Conservation (phyloP, 2,888 invertebrate genomes). For the Vannuccia rotundouncinata region DNA sequence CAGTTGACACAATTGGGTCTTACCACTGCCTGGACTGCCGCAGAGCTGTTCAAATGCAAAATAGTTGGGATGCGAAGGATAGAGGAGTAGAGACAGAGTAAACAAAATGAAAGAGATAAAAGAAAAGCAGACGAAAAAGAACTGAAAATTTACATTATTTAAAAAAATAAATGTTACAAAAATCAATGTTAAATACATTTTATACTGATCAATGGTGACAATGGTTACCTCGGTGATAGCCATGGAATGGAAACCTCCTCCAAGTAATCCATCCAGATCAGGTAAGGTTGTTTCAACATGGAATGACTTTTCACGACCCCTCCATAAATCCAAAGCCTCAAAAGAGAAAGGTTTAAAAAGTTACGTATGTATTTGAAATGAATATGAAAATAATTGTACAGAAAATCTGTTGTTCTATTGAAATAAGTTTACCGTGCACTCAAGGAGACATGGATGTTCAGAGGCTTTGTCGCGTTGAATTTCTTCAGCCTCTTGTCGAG, state of each 20-base stretch:
- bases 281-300: background rate
- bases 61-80: background rate
- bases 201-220: too few relatives aligned
- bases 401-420: background rate
- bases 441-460: background rate
- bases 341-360: too few relatives aligned
- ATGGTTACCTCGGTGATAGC: background rate
- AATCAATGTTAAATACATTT: too few relatives aligned
- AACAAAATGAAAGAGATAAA: too few relatives aligned
- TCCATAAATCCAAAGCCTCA: background rate
- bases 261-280: background rate
- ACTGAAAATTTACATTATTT: too few relatives aligned
- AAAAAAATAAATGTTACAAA: too few relatives aligned
- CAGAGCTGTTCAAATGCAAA: too few relatives aligned
- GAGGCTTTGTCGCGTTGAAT: background rate
- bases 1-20: conserved; percentile 8
- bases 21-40: background rate
- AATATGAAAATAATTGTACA: background rate
- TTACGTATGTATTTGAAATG: background rate
- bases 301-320: background rate
- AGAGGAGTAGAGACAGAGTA: too few relatives aligned
- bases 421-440: background rate
- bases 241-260: background rate
- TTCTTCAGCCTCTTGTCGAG: background rate
- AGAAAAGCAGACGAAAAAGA: too few relatives aligned